Percentiles rank a stretch among this genome's conserved stretches.
Conservation (phyloP, 2,888 invertebrate species). For the Aphodius granarius region DNA sequence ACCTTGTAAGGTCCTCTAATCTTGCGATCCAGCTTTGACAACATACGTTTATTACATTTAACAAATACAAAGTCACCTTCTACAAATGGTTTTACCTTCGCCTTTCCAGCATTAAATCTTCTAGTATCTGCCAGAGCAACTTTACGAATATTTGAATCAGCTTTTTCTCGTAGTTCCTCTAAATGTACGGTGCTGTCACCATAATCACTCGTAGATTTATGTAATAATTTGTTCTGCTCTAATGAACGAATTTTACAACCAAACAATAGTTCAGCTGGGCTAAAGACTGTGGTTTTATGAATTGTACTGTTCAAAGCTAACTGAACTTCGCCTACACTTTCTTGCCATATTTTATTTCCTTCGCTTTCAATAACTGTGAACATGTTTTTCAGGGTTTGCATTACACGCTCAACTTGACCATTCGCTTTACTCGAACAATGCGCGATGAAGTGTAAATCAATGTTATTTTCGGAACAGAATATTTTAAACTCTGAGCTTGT, state of each 20-base stretch:
- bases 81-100: too few relatives aligned
- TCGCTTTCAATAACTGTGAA: constrained; percentile 12
- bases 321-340: too few relatives aligned
- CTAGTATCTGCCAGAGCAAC: too few relatives aligned
- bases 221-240: not conserved
- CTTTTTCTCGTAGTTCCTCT: constrained; percentile 32
- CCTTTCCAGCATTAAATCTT: too few relatives aligned
- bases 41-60: too few relatives aligned
- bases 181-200: too few relatives aligned
- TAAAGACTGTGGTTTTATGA: constrained; percentile 17
- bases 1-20: too few relatives aligned
- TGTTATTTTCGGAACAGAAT: not conserved
- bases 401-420: constrained; percentile 16
- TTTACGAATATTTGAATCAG: too few relatives aligned
- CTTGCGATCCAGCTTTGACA: too few relatives aligned
- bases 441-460: constrained; percentile 16
- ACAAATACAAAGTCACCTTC: too few relatives aligned
- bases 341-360: constrained; percentile 11
- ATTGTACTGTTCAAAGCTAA: constrained; percentile 15
- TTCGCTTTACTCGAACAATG: constrained; percentile 12
- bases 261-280: constrained; percentile 18
- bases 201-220: constrained; percentile 17
- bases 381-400: constrained; percentile 17
- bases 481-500: not conserved
- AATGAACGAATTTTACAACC: too few relatives aligned